These are phyloP conservation scores for Scylla paramamosain DNA, from an alignment of 1,140 invertebrate genomes.

Conservation along the genomic window DNA sequence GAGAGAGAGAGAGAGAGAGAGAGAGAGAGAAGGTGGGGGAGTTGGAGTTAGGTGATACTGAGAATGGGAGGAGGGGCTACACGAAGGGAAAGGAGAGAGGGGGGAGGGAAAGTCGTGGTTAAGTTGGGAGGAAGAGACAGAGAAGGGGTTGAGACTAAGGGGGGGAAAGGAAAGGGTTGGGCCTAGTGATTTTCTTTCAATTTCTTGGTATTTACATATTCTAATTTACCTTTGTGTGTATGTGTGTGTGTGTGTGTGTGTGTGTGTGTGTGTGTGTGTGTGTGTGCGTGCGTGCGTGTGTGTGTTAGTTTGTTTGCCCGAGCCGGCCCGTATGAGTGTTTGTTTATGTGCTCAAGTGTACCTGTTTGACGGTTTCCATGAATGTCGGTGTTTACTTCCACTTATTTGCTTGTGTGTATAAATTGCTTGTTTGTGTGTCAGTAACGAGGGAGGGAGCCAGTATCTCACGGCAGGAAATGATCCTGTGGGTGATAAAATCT, in stretches of 20 bases:
- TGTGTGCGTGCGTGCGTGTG: neutral
- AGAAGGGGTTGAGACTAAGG: neutral
- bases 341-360: slow-evolving; percentile 28
- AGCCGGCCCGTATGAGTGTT: neutral
- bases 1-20: slow-evolving; percentile 7
- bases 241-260: slow-evolving; percentile 31
- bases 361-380: slow-evolving; percentile 7
- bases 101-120: neutral
- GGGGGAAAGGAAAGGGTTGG: neutral
- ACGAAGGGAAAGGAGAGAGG: neutral
- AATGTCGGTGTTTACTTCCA: neutral
- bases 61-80: neutral
- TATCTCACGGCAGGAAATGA: neutral
- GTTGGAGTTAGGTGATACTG: neutral
- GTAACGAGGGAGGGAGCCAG: neutral
- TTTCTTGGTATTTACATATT: neutral
- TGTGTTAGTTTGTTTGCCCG: neutral
- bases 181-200: slow-evolving; percentile 25
- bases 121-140: neutral
- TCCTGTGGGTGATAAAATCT: slow-evolving; percentile 1
- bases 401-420: slow-evolving; percentile 21
- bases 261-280: slow-evolving; percentile 24
- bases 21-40: slow-evolving; percentile 25
- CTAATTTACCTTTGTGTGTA: slow-evolving; percentile 19
- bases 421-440: slow-evolving; percentile 18